phyloP scores from a whole-genome alignment of 2,797 vertebrate genomes.

The Paratrypauchen microcephalus region DNA sequence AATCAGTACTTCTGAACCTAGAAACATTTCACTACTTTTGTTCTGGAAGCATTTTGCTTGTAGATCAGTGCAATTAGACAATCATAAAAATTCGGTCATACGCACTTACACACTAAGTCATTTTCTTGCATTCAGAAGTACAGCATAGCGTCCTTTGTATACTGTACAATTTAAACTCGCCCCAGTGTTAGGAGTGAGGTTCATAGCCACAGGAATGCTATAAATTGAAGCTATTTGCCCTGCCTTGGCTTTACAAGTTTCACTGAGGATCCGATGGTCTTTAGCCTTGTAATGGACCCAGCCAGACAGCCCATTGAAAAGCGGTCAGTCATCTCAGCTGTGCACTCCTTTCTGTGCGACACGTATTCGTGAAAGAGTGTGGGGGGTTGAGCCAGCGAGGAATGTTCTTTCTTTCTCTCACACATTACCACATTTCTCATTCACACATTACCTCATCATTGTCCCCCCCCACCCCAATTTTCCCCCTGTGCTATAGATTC shows the following conservation, averaged over 20 bases:
- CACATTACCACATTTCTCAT: conserved; percentile 12
- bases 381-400: conserved; percentile 48
- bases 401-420: conserved; percentile 36
- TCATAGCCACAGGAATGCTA: conserved; percentile 48
- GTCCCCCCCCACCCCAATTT: neutral
- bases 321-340: conserved; percentile 40
- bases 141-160: too few species aligned
- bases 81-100: too few species aligned
- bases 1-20: too few species aligned
- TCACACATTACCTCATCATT: conserved; percentile 10
- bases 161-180: conserved; percentile 9
- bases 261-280: conserved; percentile 31
- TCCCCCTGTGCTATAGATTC: neutral
- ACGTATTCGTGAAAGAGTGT: conserved; percentile 47
- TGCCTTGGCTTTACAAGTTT: conserved; percentile 21
- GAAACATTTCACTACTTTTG: too few species aligned
- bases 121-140: too few species aligned
- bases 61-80: too few species aligned
- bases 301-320: conserved; percentile 28
- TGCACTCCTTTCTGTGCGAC: conserved; percentile 32
- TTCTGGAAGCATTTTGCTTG: too few species aligned
- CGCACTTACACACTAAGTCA: too few species aligned
- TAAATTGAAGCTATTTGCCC: conserved; percentile 34
- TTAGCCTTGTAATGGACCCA: conserved; percentile 34
- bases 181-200: conserved; percentile 10